These are phyloP conservation scores for Geotrupes spiniger DNA, from an alignment of 2,888 invertebrate genomes.

Conservation along the genomic window DNA sequence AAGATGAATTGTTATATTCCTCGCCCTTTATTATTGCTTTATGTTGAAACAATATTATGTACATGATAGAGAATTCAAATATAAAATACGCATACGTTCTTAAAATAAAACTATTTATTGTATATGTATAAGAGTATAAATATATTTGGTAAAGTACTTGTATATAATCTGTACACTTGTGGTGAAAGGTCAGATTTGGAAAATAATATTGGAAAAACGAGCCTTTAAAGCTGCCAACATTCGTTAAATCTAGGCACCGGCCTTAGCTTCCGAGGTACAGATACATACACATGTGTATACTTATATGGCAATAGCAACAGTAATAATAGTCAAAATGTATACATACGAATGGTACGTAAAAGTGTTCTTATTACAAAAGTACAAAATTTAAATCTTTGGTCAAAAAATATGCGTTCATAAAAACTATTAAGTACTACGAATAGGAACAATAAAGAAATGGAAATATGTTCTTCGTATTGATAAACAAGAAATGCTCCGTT, in stretches of 20 bases:
- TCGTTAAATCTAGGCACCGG: too few relatives aligned
- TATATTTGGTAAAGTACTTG: constrained; percentile 7
- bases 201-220: constrained; percentile 1
- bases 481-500: background rate
- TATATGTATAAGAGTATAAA: constrained; percentile 2
- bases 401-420: constrained; percentile 2
- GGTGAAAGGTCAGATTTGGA: too few relatives aligned
- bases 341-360: background rate
- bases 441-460: constrained; percentile 4
- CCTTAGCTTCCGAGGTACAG: background rate
- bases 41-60: too few relatives aligned
- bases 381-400: constrained; percentile 6
- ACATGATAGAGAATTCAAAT: too few relatives aligned
- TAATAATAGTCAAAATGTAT: too few relatives aligned
- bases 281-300: background rate
- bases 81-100: too few relatives aligned
- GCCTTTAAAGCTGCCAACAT: too few relatives aligned
- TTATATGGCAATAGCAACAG: too few relatives aligned
- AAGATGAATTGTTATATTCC: too few relatives aligned
- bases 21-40: too few relatives aligned
- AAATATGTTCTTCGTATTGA: background rate
- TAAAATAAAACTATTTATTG: too few relatives aligned
- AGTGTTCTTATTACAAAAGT: background rate
- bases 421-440: constrained; percentile 6
- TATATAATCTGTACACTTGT: too few relatives aligned